These are phyloP conservation scores for Watsonalla cultraria DNA, from an alignment of 2,888 invertebrate genomes.

Conservation along the genomic window DNA sequence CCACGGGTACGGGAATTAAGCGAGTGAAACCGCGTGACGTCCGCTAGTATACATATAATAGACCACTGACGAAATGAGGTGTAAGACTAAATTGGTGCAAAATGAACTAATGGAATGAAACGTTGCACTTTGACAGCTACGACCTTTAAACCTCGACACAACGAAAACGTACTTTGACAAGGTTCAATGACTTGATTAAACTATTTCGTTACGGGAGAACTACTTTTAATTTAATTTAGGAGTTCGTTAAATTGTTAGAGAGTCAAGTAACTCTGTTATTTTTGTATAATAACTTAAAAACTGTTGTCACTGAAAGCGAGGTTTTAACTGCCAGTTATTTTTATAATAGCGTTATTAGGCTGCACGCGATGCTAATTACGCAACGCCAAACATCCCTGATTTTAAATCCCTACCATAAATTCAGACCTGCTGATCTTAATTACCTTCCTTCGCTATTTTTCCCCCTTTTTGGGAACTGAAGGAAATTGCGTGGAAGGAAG, in stretches of 20 bases:
- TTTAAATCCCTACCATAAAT: conserved; percentile 41
- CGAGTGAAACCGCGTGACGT: no score
- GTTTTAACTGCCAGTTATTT: conserved; percentile 1
- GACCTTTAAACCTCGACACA: no score
- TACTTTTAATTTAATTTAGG: not conserved
- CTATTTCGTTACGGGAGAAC: not conserved
- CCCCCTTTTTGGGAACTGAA: conserved; percentile 48
- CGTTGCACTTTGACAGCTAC: no score
- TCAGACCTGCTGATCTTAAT: conserved; percentile 58
- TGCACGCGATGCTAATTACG: conserved; percentile 18
- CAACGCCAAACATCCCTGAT: conserved; percentile 31
- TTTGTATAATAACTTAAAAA: no score
- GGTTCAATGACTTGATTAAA: not conserved
- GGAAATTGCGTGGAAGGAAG: conserved; percentile 69
- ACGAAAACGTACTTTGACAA: not conserved
- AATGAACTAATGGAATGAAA: no score
- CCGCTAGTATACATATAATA: no score
- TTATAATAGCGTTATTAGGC: conserved; percentile 7
- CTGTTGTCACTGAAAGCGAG: not conserved
- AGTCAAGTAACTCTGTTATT: no score
- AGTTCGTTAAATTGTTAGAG: not conserved
- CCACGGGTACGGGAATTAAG: no score
- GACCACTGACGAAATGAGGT: not conserved
- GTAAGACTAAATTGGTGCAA: no score
- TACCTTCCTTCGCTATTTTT: conserved; percentile 49